phyloP scores from a whole-genome alignment of 2,113 vertebrate species.

The Arothron firmamentum region DNA sequence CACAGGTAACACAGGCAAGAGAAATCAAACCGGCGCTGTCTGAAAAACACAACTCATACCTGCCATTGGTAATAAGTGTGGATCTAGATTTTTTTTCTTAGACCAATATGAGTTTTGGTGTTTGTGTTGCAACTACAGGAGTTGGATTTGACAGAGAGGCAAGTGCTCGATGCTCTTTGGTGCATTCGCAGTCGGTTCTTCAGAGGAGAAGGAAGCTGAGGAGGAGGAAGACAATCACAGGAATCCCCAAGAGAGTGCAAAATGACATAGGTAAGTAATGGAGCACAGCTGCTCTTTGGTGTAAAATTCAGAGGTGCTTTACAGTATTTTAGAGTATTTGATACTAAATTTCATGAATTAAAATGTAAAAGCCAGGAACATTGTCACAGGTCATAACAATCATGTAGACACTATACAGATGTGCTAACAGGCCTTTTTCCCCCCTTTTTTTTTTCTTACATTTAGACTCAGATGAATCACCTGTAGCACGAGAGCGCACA shows the following conservation, averaged over 20 bases:
- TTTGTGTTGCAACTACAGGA: slow-evolving; percentile 76
- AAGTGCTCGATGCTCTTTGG: slow-evolving; percentile 96
- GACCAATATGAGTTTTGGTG: background rate
- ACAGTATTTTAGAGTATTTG: no score
- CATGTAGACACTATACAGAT: slow-evolving; percentile 18
- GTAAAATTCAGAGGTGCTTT: no score
- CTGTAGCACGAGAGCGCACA: slow-evolving; percentile 94
- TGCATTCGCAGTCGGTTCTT: slow-evolving; percentile 98
- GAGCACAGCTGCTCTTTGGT: background rate
- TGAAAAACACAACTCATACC: no score
- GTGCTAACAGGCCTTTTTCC: slow-evolving; percentile 34
- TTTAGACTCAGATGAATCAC: slow-evolving; percentile 95
- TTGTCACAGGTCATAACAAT: slow-evolving; percentile 1
- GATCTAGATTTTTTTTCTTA: no score
- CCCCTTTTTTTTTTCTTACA: slow-evolving; percentile 46
- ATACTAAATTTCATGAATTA: no score
- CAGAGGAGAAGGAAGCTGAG: slow-evolving; percentile 94
- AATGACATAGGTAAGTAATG: slow-evolving; percentile 91
- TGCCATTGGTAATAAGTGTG: no score
- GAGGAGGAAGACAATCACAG: slow-evolving; percentile 98
- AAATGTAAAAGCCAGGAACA: no score
- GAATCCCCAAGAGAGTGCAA: slow-evolving; percentile 97
- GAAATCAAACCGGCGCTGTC: no score
- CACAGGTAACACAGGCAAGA: slow-evolving; percentile 79
- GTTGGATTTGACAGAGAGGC: slow-evolving; percentile 98